Percentiles rank a stretch among this genome's conserved stretches.
These are phyloP conservation scores for Hipposideros armiger DNA, from an alignment of 2,113 vertebrate species.

Conservation along the genomic window DNA sequence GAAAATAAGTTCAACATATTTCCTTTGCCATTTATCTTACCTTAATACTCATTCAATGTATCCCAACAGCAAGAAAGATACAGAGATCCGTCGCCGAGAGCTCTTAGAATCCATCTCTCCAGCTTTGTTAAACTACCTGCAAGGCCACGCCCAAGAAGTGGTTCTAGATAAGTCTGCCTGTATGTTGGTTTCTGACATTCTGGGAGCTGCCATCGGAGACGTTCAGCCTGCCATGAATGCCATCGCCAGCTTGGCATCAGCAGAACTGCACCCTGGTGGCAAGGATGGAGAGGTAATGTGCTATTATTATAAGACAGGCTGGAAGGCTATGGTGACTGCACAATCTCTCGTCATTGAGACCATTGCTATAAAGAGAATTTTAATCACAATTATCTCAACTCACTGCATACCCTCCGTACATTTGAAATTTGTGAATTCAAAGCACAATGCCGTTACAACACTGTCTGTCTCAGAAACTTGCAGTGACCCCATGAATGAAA, in stretches of 20 bases:
- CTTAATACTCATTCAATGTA: background rate
- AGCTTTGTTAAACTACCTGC: constrained; percentile 90
- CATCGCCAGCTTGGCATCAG: constrained; percentile 91
- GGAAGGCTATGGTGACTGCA: background rate
- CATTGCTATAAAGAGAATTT: background rate
- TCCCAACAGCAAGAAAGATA: constrained; percentile 93
- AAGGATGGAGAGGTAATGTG: constrained; percentile 89
- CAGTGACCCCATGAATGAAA: background rate
- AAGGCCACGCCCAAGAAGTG: constrained; percentile 89
- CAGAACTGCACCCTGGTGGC: constrained; percentile 92
- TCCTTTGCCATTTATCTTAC: constrained; percentile 30
- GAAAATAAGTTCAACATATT: background rate
- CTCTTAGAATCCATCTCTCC: constrained; percentile 94
- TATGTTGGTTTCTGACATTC: constrained; percentile 91
- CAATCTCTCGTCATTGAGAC: background rate
- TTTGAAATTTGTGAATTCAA: background rate
- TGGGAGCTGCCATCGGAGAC: constrained; percentile 92
- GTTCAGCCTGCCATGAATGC: constrained; percentile 91
- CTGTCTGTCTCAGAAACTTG: background rate
- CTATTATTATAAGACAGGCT: rapidly evolving
- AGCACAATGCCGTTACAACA: rapidly evolving
- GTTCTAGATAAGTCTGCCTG: constrained; percentile 92
- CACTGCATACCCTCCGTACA: background rate
- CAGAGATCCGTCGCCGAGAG: constrained; percentile 88
- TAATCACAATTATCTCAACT: background rate